Evolutionary conservation across 37 sponge, comb jelly and placozoan genomes (phyloP).

Genomic region (Tethya wilhelma): DNA sequence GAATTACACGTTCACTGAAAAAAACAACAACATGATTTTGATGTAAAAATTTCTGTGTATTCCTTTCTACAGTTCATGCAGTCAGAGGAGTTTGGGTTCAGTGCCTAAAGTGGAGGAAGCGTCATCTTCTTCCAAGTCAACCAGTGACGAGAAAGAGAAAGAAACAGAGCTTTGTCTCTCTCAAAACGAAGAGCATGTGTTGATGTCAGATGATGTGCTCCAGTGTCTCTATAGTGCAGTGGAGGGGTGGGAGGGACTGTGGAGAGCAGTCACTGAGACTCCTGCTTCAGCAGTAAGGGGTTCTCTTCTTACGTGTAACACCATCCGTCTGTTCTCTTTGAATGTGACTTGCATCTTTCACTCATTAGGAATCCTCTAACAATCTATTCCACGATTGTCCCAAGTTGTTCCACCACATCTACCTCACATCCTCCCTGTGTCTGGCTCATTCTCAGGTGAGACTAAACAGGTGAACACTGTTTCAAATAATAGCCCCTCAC

Average conservation of each 20-base stretch:
- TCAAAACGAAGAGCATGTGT: background rate
- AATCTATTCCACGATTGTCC: background rate
- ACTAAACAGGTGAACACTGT: no score
- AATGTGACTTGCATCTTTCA: no score
- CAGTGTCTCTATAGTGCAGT: constrained; percentile 3
- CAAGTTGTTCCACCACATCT: background rate
- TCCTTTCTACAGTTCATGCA: background rate
- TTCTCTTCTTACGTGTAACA: background rate
- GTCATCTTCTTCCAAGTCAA: background rate
- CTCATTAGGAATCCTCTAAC: no score
- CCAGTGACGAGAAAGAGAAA: background rate
- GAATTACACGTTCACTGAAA: background rate
- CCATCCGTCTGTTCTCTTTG: no score
- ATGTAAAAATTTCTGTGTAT: background rate
- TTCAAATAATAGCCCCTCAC: no score
- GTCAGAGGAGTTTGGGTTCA: background rate
- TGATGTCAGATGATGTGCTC: background rate
- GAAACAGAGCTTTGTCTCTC: background rate
- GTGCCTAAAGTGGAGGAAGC: background rate
- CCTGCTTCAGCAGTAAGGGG: no score
- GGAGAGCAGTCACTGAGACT: background rate
- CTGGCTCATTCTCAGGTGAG: constrained; percentile 31
- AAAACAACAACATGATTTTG: background rate
- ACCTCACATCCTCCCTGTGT: constrained; percentile 3
- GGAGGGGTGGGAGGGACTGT: constrained; percentile 25